These are phyloP conservation scores for Scaptomyza cyrtandrae DNA, from an alignment of 2,888 invertebrate genomes.

Conservation along the genomic window DNA sequence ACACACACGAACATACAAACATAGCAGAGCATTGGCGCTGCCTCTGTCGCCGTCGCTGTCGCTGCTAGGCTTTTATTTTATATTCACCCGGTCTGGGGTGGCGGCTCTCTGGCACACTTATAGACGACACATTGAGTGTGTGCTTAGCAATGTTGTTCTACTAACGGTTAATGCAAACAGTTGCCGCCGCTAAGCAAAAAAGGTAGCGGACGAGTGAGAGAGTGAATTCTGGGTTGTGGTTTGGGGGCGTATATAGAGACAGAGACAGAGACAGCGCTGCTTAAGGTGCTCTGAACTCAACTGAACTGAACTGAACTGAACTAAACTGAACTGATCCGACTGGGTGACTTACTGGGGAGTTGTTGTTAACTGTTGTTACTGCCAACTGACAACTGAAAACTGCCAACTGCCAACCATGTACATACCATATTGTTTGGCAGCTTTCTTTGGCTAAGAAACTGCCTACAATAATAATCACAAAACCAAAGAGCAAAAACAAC, in stretches of 20 bases:
- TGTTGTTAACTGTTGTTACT: conserved; percentile 19
- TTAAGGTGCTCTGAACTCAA: conserved; percentile 69
- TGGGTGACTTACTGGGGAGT: conserved; percentile 58
- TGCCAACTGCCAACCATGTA: conserved; percentile 11
- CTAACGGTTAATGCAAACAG: conserved; percentile 81
- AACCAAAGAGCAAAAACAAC: conserved; percentile 9
- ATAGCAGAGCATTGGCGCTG: conserved; percentile 50
- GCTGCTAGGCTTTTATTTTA: conserved; percentile 58
- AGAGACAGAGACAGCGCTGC: conserved; percentile 32
- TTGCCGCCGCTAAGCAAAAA: conserved; percentile 51
- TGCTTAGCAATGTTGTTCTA: conserved; percentile 78
- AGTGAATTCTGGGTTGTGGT: background rate
- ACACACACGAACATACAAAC: conserved; percentile 32
- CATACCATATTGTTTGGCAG: conserved; percentile 12
- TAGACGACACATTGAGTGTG: conserved; percentile 71
- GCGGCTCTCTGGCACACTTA: conserved; percentile 72
- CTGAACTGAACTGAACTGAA: conserved; percentile 50
- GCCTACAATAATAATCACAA: conserved; percentile 46
- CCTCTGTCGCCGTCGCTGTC: conserved; percentile 41
- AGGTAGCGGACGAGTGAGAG: conserved; percentile 12
- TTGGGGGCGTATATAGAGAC: conserved; percentile 40
- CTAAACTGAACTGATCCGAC: conserved; percentile 41
- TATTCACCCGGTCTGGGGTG: conserved; percentile 52
- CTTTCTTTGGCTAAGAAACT: conserved; percentile 46
- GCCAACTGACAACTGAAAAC: conserved; percentile 8